Base-by-base conservation (phyloP, 2,888 invertebrate genomes). In the Noctua comes region DNA sequence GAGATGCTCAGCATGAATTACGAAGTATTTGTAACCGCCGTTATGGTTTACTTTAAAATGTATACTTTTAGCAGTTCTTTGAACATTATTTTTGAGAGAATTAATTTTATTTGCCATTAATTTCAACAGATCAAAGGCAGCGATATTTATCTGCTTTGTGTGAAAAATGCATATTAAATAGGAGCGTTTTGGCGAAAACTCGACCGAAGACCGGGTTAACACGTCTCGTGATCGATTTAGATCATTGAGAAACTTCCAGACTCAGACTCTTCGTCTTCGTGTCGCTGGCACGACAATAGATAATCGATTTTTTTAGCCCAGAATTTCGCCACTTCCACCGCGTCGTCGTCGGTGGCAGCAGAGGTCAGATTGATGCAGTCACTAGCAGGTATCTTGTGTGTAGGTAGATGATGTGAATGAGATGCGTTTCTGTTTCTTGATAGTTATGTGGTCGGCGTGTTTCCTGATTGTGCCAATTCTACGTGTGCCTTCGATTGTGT, bases 61-160 rank as follows among this genome's bases (percentile, higher is more conserved):
- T 57, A 57, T 73, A 31, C 46, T 76, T 72, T 79, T 72, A 65
- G 65, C 70, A 65, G 27, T 57, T 75, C 76, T 80, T 85, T 86
- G 76, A 85, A 86, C 84, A 71, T 84, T 79, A 73, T 68, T 83
- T 73, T 79, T n/a, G 36, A 73, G 21, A 48, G n/a, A 68, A 86
- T 78, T 64, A 57, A 79, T 83, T 73, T 65, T 69, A 68, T n/a
- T 7, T 31, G 62, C 70, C 64, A 68, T 84, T 72, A 57, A 84
- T 86, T 64, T 78, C 18, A 68, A 46, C 21, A 43, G 62, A 73
- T 86, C 86, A 85, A 84, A 85, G 76, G 54, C 62, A 73, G 24
- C 36, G 36, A 59, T 73, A 31, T 77, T 68, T 66, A 51, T 69
- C 65, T 72, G 66, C 36, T 66, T 66, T 69, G 64, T 59, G 57